These are phyloP conservation scores for Threskiornis aethiopicus DNA, from an alignment of 2,797 vertebrate genomes.

Conservation along the genomic window DNA sequence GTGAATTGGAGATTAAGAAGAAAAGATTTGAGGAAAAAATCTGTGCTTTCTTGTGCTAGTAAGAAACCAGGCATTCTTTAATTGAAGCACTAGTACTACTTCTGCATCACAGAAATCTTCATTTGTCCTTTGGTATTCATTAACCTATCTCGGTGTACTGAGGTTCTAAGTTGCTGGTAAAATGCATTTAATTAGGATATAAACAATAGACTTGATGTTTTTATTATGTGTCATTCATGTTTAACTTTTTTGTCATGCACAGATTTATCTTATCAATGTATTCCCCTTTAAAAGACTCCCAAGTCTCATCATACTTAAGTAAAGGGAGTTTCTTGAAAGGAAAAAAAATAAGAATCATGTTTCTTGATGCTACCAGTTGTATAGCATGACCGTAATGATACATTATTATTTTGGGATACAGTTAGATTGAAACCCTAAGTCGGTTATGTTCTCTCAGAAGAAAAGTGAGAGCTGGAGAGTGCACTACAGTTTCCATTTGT, in stretches of 20 bases:
- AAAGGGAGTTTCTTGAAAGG: background rate
- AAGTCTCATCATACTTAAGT: background rate
- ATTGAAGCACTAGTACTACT: background rate
- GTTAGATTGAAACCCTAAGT: background rate
- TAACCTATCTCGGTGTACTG: background rate
- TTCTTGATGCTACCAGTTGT: background rate
- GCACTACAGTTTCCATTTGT: background rate
- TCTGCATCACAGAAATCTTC: background rate
- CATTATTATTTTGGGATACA: background rate
- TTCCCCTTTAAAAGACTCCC: background rate
- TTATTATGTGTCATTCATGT: background rate
- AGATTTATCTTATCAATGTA: conserved; percentile 11
- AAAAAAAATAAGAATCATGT: background rate
- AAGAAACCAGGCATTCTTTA: background rate
- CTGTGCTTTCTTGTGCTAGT: background rate
- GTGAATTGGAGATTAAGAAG: background rate
- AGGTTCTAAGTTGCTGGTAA: background rate
- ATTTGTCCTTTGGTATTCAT: background rate
- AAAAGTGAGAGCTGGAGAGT: background rate
- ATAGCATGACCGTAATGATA: background rate
- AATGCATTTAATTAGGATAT: background rate
- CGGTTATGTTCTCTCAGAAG: background rate
- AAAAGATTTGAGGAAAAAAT: background rate
- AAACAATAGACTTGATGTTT: background rate
- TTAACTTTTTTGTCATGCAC: background rate